Conservation (phyloP, 2,113 vertebrate genomes). For the Arvicanthis niloticus region DNA sequence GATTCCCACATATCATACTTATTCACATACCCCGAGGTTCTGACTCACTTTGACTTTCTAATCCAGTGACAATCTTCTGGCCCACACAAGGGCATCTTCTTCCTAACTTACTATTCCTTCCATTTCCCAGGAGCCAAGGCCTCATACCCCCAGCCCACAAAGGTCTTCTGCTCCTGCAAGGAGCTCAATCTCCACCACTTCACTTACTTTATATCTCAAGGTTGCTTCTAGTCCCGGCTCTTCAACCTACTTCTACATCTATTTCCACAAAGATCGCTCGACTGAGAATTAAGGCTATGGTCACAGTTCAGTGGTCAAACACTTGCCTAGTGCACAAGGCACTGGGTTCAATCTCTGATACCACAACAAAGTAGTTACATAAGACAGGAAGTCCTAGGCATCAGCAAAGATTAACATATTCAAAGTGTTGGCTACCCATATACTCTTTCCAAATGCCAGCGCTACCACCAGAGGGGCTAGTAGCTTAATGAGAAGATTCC, state of each 20-base stretch:
- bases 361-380: background rate
- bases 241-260: background rate
- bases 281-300: background rate
- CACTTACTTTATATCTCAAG: background rate
- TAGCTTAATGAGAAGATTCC: background rate
- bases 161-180: background rate
- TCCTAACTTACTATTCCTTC: background rate
- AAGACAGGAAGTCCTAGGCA: background rate
- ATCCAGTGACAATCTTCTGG: background rate
- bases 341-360: background rate
- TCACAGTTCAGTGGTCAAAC: background rate
- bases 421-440: background rate
- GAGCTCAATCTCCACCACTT: background rate
- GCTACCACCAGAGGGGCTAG: too few relatives aligned
- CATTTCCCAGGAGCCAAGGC: background rate
- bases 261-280: background rate
- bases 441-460: background rate
- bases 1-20: background rate
- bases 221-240: background rate
- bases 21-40: background rate
- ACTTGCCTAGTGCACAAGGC: background rate
- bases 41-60: background rate
- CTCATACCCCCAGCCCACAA: background rate
- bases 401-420: background rate
- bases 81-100: background rate